Evolutionary conservation across 2,797 vertebrate species (phyloP).

Genomic region (Peromyscus melanophrys): DNA sequence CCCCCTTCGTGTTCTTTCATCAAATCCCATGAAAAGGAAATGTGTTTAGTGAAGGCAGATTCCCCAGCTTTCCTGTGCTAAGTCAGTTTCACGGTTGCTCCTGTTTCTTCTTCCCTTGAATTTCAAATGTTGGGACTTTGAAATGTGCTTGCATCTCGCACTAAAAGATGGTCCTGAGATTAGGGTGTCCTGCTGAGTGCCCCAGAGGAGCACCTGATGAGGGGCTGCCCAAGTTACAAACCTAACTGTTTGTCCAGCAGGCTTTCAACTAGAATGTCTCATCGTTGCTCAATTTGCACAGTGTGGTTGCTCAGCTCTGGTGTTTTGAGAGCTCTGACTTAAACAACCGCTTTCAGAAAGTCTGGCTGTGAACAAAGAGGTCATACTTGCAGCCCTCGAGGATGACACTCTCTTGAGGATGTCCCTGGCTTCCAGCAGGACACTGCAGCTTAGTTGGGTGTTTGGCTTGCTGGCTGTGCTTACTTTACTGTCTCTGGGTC

Average conservation of each 20-base stretch:
- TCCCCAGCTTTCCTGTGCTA: not conserved
- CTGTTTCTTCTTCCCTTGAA: not conserved
- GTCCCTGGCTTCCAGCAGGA: not conserved
- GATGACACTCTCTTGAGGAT: not conserved
- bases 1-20: not conserved
- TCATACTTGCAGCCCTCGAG: not conserved
- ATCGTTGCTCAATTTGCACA: no score
- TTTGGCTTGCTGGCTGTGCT: no score
- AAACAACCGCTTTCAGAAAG: not conserved
- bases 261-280: not conserved
- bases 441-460: not conserved
- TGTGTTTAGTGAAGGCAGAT: not conserved
- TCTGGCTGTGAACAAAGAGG: not conserved
- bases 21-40: not conserved
- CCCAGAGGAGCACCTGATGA: not conserved
- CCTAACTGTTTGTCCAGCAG: not conserved
- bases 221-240: fast-evolving
- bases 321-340: not conserved
- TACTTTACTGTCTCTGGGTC: not conserved
- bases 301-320: not conserved
- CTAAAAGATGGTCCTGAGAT: not conserved
- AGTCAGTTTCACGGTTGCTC: not conserved
- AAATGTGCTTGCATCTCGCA: not conserved
- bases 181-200: not conserved
- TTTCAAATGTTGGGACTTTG: not conserved